Evolutionary conservation across 2,113 vertebrate species (phyloP), one percentile per base, ranked within the genome.

Genomic region (Poicephalus gulielmi): DNA sequence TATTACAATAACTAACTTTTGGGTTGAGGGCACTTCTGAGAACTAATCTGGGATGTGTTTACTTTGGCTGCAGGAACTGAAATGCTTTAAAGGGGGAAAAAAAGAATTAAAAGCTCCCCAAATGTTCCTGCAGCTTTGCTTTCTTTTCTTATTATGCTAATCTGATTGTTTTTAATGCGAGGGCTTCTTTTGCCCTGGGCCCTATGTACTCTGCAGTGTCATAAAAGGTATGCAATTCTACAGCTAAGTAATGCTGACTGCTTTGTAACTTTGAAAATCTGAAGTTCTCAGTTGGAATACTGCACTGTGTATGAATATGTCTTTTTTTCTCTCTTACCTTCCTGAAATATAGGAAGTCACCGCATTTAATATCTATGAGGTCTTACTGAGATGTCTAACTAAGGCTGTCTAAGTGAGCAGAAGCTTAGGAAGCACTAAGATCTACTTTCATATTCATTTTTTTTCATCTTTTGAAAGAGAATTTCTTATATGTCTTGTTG

Each of bases 71-170:
- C 59, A 96, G 88, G 79, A 90, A 39, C 39, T 80, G 90, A 94
- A 95, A 88, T 71, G 67, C 75, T 96, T 90, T 89, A 59, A 88
- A 90, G 79, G 30, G 35, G 35, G 49, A 47, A 92, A 88, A 91
- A 80, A 80, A 49, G 68, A n/a, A 37, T 24, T 88, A 92, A 94
- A 95, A 93, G 79, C 90, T 96, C 68, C 78, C 66, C 74, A 90
- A 96, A 91, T 90, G 71, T 93, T 96, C 47, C 82, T 0, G 15
- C 79, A 83, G 92, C 60, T 96, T 91, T 95, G 46, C 64, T 93
- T 96, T 90, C 90, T 83, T 39, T 71, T 94, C 37, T 52, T 91
- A 93, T 88, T 97, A 96, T 96, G 94, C 90, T 96, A 96, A 96
- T 96, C 87, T 83, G 78, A 79, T 89, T 92, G 85, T 77, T 95